These are phyloP conservation scores for Tridacna crocea DNA, from an alignment of 2,888 invertebrate species.

Conservation along the genomic window DNA sequence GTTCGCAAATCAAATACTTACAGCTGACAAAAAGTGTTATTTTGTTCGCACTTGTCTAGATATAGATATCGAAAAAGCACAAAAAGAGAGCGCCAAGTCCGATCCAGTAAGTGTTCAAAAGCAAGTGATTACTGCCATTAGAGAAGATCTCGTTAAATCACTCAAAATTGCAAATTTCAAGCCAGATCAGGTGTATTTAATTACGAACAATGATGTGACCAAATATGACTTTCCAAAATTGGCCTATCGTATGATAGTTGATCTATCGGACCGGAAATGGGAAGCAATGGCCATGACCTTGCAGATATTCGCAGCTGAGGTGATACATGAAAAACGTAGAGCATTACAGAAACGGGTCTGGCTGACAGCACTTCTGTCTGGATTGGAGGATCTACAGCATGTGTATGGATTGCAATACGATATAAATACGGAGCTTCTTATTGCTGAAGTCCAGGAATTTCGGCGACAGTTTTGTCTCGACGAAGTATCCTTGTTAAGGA, in stretches of 20 bases:
- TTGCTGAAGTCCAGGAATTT: conserved; percentile 50
- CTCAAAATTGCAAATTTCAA: conserved; percentile 44
- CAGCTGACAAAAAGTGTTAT: conserved; percentile 37
- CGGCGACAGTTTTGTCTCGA: conserved; percentile 54
- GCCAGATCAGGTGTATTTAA: conserved; percentile 48
- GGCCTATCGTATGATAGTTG: conserved; percentile 43
- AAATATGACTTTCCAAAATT: conserved; percentile 56
- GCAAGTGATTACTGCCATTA: conserved; percentile 36
- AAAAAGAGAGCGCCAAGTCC: conserved; percentile 23
- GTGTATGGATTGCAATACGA: conserved; percentile 46
- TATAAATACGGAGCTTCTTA: conserved; percentile 48
- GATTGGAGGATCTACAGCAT: conserved; percentile 36
- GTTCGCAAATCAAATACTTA: conserved; percentile 50
- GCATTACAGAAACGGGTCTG: conserved; percentile 57
- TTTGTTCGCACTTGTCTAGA: conserved; percentile 54
- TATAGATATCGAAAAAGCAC: conserved; percentile 24
- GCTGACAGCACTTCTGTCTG: conserved; percentile 49
- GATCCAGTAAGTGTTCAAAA: conserved; percentile 41
- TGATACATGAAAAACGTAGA: conserved; percentile 52
- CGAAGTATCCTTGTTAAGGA: conserved; percentile 43
- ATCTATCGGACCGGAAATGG: conserved; percentile 50
- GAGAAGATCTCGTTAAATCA: conserved; percentile 24
- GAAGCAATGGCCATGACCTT: conserved; percentile 57
- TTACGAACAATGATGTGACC: conserved; percentile 42
- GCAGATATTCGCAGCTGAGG: conserved; percentile 45